Base-by-base conservation (phyloP, 2,113 vertebrate species). In the Pteronura brasiliensis region DNA sequence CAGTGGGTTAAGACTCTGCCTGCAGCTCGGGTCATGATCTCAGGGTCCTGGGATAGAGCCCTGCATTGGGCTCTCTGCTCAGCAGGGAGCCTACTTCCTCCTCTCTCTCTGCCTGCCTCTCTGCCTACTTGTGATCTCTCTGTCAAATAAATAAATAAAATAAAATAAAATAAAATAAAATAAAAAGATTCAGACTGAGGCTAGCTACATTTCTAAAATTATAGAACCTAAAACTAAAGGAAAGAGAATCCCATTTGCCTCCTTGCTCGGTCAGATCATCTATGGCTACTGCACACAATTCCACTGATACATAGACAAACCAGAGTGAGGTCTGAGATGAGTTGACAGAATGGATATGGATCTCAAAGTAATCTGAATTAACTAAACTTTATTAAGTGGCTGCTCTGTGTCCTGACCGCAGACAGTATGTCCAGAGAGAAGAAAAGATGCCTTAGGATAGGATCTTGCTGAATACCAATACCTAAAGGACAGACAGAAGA, bases 311-410 rank as follows among this genome's bases (percentile, higher is more conserved):
- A 59, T 0, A 77, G 52, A 89, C 23, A 94, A 57, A 25, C 7
- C 9, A 79, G 84, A 83, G 27, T 80, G 93, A 72, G 49, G 61
- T 57, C 86, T 79, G 83, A 89, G n/a, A 79, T 29, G n/a, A 71
- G 34, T 34, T 95, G 61, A 61, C 65, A 61, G 57, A 57, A 55
- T 79, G 13, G 18, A 71, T 42, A 21, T 29, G 23, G 52, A 77
- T 79, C 29, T 69, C 44, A 93, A 89, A 93, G 86, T 83, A 91
- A n/a, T 79, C 55, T 80, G 65, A 85, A 79, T 92, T 76, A 89
- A 89, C 55, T 47, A 72, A 74, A n/a, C 39, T 90, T 92, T 79
- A 77, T 25, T 27, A 59, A 95, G 72, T 79, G 95, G 29, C 23
- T 85, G 39, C 65, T 81, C 72, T 65, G 11, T 88, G 39, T 36